Evolutionary conservation across 2,797 vertebrate genomes (phyloP), one percentile per base, ranked within the genome.

Genomic region (Alfaro cultratus): DNA sequence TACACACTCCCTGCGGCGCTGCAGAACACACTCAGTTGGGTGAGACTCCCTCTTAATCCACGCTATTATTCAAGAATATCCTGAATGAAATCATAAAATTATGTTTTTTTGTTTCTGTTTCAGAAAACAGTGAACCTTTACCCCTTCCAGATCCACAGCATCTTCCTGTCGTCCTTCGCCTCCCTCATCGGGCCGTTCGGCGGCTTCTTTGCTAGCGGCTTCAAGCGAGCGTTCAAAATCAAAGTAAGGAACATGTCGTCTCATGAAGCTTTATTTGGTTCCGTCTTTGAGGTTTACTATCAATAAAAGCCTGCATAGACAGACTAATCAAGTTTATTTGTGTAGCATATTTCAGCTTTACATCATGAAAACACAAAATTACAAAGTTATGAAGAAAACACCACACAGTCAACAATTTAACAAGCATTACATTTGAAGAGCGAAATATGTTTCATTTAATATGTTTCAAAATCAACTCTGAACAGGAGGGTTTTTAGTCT

Each of bases 161-260:
- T 99, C 75, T 97, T 97, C 36, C 95, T 99, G 74, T 99, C 98
- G 4, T 95, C 97, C 0, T 99, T 99, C 71, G 98, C 91, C 0
- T 99, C 98, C 0, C 94, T 99, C 86, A 98, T 99, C 73, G 98
- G 97, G 1, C 98, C 98, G 0, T 99, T 99, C 3, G 98, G 98
- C 67, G 98, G 98, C 47, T 99, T 99, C 93, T 99, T 99, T 10
- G 98, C 98, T 82, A 99, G 98, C 77, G 98, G 98, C 83, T 99
- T 99, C 92, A 99, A 99, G 94, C 95, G 98, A 93, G 98, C 98
- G 71, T 99, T 99, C 88, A 99, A 99, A 96, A 99, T 99, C 85
- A 99, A 99, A 96, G 98, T 99, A 75, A 80, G 89, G 78, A 45
- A 1, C 23, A 1, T 53, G 45, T 75, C 8, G 0, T 10, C 47